Evolutionary conservation across 1,140 invertebrate genomes (phyloP).

Genomic region (Drosophila saltans): DNA sequence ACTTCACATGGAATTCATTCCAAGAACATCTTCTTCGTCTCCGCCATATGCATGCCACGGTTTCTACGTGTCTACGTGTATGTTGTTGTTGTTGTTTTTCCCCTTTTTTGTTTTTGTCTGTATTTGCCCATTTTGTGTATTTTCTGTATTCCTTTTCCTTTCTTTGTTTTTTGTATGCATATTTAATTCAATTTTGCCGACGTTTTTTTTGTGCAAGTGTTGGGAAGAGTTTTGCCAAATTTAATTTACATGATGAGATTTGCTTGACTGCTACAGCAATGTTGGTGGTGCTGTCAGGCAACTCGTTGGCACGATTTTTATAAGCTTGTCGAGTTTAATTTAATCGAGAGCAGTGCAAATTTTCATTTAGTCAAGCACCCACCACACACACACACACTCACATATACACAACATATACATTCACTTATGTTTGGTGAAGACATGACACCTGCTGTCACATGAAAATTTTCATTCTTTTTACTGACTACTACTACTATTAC

Average conservation of each 20-base stretch:
- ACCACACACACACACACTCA: conserved; percentile 22
- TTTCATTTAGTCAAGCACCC: conserved; percentile 61
- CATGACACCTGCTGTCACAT: conserved; percentile 56
- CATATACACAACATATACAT: no score
- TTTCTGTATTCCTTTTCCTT: conserved; percentile 37
- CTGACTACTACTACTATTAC: not conserved
- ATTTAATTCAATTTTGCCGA: conserved; percentile 78
- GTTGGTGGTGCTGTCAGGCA: conserved; percentile 52
- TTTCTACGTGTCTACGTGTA: not conserved
- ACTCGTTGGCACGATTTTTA: conserved; percentile 77
- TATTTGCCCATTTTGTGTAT: conserved; percentile 9
- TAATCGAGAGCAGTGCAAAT: conserved; percentile 70
- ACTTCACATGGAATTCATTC: not conserved
- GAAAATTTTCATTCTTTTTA: conserved; percentile 29
- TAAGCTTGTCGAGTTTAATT: conserved; percentile 73
- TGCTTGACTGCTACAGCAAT: conserved; percentile 62
- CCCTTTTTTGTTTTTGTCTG: conserved; percentile 19
- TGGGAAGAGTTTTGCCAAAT: conserved; percentile 75
- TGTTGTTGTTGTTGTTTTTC: not conserved
- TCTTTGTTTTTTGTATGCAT: conserved; percentile 67
- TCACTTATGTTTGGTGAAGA: conserved; percentile 16
- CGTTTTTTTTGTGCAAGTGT: conserved; percentile 78
- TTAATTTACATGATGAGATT: conserved; percentile 81
- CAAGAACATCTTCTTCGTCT: not conserved
- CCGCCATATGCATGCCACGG: not conserved